phyloP scores from a whole-genome alignment of 37 sponge, comb jelly and placozoan genomes.

The Ianthella basta region DNA sequence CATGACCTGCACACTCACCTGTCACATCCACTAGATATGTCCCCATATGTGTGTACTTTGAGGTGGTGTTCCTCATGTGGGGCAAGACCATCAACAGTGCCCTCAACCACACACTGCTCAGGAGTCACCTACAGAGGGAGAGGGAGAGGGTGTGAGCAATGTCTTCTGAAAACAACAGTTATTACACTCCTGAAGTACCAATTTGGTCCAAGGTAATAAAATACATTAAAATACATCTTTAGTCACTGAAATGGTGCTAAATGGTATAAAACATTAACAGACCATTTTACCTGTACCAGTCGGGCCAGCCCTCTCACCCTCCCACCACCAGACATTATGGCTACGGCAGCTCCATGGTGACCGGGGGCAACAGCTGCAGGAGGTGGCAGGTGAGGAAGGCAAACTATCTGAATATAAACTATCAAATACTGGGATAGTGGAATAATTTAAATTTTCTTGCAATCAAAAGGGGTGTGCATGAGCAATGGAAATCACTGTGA shows the following conservation, averaged over 20 bases:
- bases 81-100: slow-evolving; percentile 72
- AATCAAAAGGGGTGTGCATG: too few species aligned
- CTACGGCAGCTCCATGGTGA: slow-evolving; percentile 80
- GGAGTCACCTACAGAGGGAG: slow-evolving; percentile 24
- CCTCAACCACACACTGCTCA: slow-evolving; percentile 70
- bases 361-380: background rate
- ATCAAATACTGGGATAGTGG: too few species aligned
- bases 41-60: slow-evolving; percentile 70
- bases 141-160: background rate
- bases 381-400: background rate
- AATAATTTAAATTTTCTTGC: too few species aligned
- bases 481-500: too few species aligned
- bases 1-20: slow-evolving; percentile 41
- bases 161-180: too few species aligned
- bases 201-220: too few species aligned
- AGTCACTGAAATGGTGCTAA: too few species aligned
- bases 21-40: slow-evolving; percentile 70
- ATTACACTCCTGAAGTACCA: too few species aligned
- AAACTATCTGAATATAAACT: too few species aligned
- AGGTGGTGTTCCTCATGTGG: slow-evolving; percentile 34
- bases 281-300: slow-evolving; percentile 65
- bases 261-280: too few species aligned
- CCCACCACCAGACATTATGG: slow-evolving; percentile 50
- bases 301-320: slow-evolving; percentile 53
- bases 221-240: too few species aligned